Evolutionary conservation across 2,797 vertebrate species (phyloP), one percentile per base, ranked within the genome.

Genomic region (Thripadectes ignobilis): DNA sequence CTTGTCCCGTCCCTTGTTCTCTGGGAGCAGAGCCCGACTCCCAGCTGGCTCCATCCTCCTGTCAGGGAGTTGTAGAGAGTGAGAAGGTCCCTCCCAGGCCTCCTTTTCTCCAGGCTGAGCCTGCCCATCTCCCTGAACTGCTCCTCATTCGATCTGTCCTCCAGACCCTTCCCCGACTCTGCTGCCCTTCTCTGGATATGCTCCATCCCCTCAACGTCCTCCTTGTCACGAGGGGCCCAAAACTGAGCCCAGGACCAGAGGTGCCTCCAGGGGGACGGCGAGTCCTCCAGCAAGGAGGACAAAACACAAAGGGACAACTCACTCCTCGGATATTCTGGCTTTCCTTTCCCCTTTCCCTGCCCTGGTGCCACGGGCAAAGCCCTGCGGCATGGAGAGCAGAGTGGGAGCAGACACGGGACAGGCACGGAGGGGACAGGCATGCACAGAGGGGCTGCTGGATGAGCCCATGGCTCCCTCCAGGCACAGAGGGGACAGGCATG

Each of bases 1-100:
- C 12, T 52, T 5, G 5, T 54, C 26, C 59, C 41, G 22, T 1
- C 11, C 34, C 14, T 51, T 71, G 29, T 23, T 58, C 8, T n/a
- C 24, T 7, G 7, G 21, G 15, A 72, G 66, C 39, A 72, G 22
- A 84, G 26, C 46, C 45, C 0, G 0, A 39, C 2, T 1, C 2
- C 12, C 20, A 23, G 3, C 10, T 3, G 24, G 12, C 24, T 58
- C n/a, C 3, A 0, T 4, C 6, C n/a, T 65, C 38, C 26, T 57
- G 6, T 19, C 45, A 38, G 24, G 12, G 17, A 39, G 24, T 6
- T 83, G 29, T 34, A 13, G 2, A 58, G 21, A 77, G 18, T 7
- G 21, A 72, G 4, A 39, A 58, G 18, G 10, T 32, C 1, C 12
- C 15, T 14, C 30, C 4, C 12, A 10, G 45, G 45, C 24, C 51